Conservation (phyloP, 2,888 invertebrate species). For the Pinctada fucata region DNA sequence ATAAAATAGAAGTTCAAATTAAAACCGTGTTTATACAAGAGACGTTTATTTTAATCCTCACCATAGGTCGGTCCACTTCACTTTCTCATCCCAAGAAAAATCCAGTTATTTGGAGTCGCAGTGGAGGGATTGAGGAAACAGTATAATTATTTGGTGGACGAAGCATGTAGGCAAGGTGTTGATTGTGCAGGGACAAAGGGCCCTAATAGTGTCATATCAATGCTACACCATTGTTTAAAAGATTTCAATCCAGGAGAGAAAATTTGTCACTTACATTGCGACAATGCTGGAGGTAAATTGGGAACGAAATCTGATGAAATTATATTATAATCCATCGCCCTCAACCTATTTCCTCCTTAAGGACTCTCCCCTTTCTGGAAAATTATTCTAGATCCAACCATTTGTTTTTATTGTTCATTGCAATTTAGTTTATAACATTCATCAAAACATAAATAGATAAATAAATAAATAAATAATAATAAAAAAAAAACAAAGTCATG, state of each 20-base stretch:
- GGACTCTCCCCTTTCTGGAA: too few relatives aligned
- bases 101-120: slow-evolving; percentile 43
- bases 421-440: too few relatives aligned
- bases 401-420: too few relatives aligned
- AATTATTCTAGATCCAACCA: too few relatives aligned
- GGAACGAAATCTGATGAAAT: too few relatives aligned
- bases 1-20: too few relatives aligned
- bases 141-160: slow-evolving; percentile 40
- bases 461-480: background rate
- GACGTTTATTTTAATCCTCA: too few relatives aligned
- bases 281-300: background rate
- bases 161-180: slow-evolving; percentile 31
- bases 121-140: slow-evolving; percentile 34
- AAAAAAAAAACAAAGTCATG: background rate
- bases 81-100: slow-evolving; percentile 33
- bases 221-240: slow-evolving; percentile 33
- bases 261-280: slow-evolving; percentile 15
- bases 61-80: slow-evolving; percentile 24
- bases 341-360: too few relatives aligned
- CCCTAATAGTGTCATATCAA: slow-evolving; percentile 38
- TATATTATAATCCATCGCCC: too few relatives aligned
- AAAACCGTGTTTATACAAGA: too few relatives aligned
- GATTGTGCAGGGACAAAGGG: slow-evolving; percentile 32
- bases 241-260: slow-evolving; percentile 13
- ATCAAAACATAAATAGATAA: background rate